These are phyloP conservation scores for Drosophila equinoxialis DNA, from an alignment of 1,140 invertebrate genomes.

Conservation along the genomic window DNA sequence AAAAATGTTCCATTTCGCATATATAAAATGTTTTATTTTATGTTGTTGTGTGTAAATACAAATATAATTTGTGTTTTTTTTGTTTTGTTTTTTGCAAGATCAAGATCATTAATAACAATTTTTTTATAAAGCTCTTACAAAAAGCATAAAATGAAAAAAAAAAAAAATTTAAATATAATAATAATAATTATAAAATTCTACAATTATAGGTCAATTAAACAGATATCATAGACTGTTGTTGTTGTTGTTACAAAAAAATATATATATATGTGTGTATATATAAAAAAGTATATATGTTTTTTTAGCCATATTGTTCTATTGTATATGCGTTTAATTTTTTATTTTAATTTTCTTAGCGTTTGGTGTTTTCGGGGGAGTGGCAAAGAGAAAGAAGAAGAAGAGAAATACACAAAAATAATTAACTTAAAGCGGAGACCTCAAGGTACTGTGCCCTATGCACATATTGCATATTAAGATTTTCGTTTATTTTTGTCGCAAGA, in stretches of 20 bases:
- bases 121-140: conserved; percentile 65
- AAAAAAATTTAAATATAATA: conserved; percentile 40
- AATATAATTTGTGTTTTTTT: conserved; percentile 68
- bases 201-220: conserved; percentile 28
- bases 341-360: neutral
- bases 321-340: neutral
- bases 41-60: conserved; percentile 68
- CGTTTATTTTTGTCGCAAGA: conserved; percentile 11
- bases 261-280: conserved; percentile 12
- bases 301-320: conserved; percentile 6
- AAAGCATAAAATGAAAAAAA: conserved; percentile 61
- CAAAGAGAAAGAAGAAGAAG: neutral
- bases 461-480: conserved; percentile 51
- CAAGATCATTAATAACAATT: conserved; percentile 72
- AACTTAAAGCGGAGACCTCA: conserved; percentile 22
- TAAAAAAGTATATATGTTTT: neutral
- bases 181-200: conserved; percentile 44
- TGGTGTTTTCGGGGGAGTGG: too few relatives aligned
- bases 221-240: conserved; percentile 31
- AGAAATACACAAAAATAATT: conserved; percentile 15
- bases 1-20: conserved; percentile 31
- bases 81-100: conserved; percentile 44
- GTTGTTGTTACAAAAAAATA: conserved; percentile 3
- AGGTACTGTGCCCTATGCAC: conserved; percentile 47
- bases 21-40: conserved; percentile 70